Evolutionary conservation across 2,113 vertebrate genomes (phyloP), one percentile per base, ranked within the genome.

Genomic region (Asarcornis scutulata): DNA sequence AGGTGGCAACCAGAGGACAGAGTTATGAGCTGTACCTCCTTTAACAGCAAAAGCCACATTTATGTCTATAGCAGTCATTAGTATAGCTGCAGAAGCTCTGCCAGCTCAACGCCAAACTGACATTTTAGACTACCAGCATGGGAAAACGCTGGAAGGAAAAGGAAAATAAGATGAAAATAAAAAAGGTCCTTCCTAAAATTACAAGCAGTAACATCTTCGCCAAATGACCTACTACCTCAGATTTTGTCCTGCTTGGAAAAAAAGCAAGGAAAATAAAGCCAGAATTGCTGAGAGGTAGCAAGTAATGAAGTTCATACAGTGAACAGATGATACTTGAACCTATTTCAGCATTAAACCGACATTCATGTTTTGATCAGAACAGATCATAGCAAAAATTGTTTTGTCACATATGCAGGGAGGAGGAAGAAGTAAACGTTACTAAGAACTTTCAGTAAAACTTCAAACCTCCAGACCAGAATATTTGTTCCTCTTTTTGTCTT

Each of bases 191-290:
- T 8, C n/a, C 29, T 44, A 42, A 83, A 94, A 77, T 17, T 14
- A 69, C 20, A 27, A 88, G 31, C n/a, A 95, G 32, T 67, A 67
- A 42, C 32, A 71, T 18, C 52, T 68, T 64, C 31, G 64, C 62
- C 76, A 92, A 92, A 50, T 88, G 69, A 96, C 69, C 80, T 63
- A 31, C 25, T 56, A 56, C 17, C 73, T 93, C 76, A 88, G 42
- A 84, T 82, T 89, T 68, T 64, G n/a, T 31, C 62, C 71, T 83
- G 48, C 31, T 92, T 84, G 7, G 42, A 84, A 93, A 90, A 90
- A 32, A 12, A 10, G 9, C 36, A 85, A 84, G 17, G 53, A 95
- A 80, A 84, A 89, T 22, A 86, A 88, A 82, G 31, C n/a, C 77
- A 92, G 36, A 76, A 64, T 4, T 72, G 53, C 38, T 62, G 29